phyloP scores from a whole-genome alignment of 2,113 vertebrate genomes.

The Prochilodus magdalenae region DNA sequence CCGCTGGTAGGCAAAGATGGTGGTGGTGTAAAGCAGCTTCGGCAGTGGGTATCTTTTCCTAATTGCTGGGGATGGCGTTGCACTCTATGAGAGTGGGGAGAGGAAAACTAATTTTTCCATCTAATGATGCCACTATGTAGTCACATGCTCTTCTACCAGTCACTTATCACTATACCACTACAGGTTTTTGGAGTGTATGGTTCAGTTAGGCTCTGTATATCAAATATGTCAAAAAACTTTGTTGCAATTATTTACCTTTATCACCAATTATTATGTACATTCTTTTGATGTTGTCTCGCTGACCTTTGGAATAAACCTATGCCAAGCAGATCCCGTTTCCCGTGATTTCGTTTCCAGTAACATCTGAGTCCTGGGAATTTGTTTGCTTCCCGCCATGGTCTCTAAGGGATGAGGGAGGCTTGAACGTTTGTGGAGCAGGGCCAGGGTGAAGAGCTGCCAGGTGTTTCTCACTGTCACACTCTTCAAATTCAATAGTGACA shows the following conservation, averaged over 20 bases:
- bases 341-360: not conserved
- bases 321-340: not conserved
- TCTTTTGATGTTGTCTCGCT: not conserved
- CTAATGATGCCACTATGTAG: not conserved
- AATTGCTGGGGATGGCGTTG: too few relatives aligned
- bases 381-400: not conserved
- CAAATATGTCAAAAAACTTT: too few relatives aligned
- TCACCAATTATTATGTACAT: constrained; percentile 9
- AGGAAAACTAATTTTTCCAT: too few relatives aligned
- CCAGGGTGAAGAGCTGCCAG: constrained; percentile 5
- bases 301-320: not conserved
- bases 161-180: too few relatives aligned
- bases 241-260: not conserved
- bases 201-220: too few relatives aligned
- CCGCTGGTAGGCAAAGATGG: constrained; percentile 23
- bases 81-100: too few relatives aligned
- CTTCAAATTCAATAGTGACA: too few relatives aligned
- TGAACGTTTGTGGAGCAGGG: not conserved
- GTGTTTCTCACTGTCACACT: not conserved
- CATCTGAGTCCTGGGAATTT: not conserved
- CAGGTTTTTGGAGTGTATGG: too few relatives aligned
- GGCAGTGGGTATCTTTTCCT: constrained; percentile 17
- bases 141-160: constrained; percentile 6
- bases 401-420: not conserved
- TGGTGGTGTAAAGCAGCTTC: constrained; percentile 7